Percentiles rank a stretch among this genome's conserved stretches.
Conservation (phyloP, 2,113 vertebrate genomes). For the Rhinoderma darwinii region DNA sequence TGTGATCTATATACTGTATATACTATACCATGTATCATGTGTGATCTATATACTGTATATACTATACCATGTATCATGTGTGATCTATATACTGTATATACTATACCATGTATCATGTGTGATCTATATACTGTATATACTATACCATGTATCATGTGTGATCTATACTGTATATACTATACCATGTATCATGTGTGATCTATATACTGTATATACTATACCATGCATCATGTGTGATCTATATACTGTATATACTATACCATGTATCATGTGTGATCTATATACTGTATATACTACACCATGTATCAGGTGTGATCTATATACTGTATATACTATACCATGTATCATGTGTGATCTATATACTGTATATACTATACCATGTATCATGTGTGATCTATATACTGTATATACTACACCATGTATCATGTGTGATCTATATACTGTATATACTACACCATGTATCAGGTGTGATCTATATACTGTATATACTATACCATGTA, state of each 20-base stretch:
- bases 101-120: background rate
- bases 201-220: background rate
- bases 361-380: background rate
- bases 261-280: background rate
- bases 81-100: background rate
- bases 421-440: background rate
- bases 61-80: background rate
- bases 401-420: background rate
- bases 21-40: too few relatives aligned
- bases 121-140: background rate
- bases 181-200: background rate
- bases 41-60: too few relatives aligned
- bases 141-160: background rate
- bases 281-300: background rate
- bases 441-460: background rate
- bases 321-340: background rate
- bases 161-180: background rate
- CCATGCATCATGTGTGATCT: background rate
- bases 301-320: background rate
- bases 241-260: background rate
- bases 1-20: background rate
- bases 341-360: background rate
- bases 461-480: background rate
- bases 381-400: background rate
- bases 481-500: background rate